phyloP scores from a whole-genome alignment of 2,797 vertebrate genomes.

The Loriculus beryllinus region DNA sequence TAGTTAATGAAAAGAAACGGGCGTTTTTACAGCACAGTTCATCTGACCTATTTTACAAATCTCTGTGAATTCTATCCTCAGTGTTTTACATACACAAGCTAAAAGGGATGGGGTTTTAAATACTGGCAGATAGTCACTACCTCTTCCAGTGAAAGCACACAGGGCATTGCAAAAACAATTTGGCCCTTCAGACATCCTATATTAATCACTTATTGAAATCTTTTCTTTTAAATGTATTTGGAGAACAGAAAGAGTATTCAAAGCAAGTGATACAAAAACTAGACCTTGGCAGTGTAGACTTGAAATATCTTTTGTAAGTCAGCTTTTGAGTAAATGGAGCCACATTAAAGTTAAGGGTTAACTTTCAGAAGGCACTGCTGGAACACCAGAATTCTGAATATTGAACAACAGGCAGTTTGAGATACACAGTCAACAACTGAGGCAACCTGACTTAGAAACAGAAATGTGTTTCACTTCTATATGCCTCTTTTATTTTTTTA shows the following conservation, averaged over 20 bases:
- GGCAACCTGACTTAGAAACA: not conserved
- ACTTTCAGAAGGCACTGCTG: not conserved
- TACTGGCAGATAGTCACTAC: not conserved
- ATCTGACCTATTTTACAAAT: not conserved
- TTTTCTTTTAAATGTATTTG: not conserved
- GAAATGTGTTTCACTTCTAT: not conserved
- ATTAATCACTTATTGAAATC: not conserved
- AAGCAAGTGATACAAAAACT: not conserved
- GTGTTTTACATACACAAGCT: not conserved
- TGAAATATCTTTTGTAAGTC: not conserved
- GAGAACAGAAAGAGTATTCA: not conserved
- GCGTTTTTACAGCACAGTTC: not conserved
- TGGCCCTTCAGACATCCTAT: not conserved
- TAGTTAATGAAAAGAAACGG: not conserved
- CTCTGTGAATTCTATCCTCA: not conserved
- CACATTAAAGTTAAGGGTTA: not conserved
- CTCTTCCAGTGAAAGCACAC: not conserved
- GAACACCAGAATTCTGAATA: not conserved
- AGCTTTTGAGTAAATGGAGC: not conserved
- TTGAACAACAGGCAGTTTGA: conserved; percentile 4
- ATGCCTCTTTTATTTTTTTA: not conserved
- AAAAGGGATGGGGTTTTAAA: not conserved
- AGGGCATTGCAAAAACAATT: not conserved
- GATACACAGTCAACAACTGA: not conserved
- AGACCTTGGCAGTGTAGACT: not conserved